A percentile compares a stretch with the other conserved stretches of the same genome.
These are phyloP conservation scores for Condylura cristata DNA, from an alignment of 2,113 vertebrate species.

Conservation along the genomic window DNA sequence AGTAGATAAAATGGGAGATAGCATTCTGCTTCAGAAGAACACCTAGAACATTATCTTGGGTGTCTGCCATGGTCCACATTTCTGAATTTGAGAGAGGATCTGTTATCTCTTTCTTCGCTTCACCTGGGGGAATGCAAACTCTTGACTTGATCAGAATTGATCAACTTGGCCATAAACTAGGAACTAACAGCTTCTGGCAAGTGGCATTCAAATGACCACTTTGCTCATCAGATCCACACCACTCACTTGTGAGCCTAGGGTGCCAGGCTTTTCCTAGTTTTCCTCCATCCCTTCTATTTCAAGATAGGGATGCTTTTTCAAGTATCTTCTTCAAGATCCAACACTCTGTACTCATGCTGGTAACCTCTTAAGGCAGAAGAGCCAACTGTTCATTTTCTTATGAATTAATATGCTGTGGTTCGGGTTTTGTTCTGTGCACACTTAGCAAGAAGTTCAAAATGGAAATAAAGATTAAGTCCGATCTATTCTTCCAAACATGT, in stretches of 20 bases:
- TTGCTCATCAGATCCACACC: not conserved
- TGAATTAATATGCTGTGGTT: not conserved
- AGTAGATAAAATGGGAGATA: not conserved
- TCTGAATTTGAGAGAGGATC: not conserved
- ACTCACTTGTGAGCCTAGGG: not conserved
- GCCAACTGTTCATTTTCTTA: slow-evolving; percentile 3
- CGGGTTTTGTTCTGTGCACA: not conserved
- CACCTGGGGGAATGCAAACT: not conserved
- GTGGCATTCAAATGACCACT: not conserved
- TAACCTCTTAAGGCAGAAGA: not conserved
- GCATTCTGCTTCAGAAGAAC: not conserved
- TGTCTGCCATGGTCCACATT: not conserved
- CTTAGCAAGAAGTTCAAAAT: slow-evolving; percentile 10
- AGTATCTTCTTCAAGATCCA: not conserved
- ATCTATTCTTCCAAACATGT: slow-evolving; percentile 5
- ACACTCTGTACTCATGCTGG: not conserved
- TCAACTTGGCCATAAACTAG: no score
- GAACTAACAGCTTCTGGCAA: not conserved
- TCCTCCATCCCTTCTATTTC: not conserved
- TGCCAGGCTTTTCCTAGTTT: not conserved
- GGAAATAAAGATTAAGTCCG: not conserved
- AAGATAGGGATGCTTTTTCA: not conserved
- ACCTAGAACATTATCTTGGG: not conserved
- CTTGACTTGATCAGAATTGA: not conserved
- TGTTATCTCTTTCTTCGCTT: not conserved